Evolutionary conservation across 2,888 invertebrate genomes (phyloP).

Genomic region (Scrobipalpa costella): DNA sequence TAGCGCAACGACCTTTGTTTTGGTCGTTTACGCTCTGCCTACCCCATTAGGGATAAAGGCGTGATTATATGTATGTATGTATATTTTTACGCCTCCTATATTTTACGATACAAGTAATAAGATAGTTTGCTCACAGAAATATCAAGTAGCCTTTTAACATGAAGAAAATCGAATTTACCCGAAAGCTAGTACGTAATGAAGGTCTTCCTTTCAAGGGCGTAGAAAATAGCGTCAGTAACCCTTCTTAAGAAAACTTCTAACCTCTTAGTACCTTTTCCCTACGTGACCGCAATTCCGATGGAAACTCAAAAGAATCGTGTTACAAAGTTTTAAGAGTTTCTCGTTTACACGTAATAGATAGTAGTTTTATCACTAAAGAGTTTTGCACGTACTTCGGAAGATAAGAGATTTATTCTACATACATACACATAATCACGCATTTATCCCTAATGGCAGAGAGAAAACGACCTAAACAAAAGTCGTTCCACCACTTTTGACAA

Average conservation of each 20-base stretch:
- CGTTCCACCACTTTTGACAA: no score
- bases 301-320: conserved; percentile 8
- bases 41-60: no score
- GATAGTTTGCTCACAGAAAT: neutral
- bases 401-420: neutral
- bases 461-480: no score
- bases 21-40: no score
- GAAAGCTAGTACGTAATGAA: neutral
- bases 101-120: no score
- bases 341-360: conserved; percentile 5
- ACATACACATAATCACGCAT: no score
- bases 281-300: conserved; percentile 2
- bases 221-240: neutral
- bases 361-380: neutral
- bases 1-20: no score
- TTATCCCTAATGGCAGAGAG: no score
- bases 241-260: neutral
- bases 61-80: no score
- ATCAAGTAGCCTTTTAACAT: neutral
- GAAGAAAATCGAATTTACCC: neutral
- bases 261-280: conserved; percentile 1
- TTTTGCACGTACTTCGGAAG: neutral
- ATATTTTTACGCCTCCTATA: no score
- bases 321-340: conserved; percentile 3
- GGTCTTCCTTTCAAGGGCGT: neutral